A percentile compares a stretch with the other conserved stretches of the same genome.
phyloP scores from a whole-genome alignment of 2,797 vertebrate genomes.

The Heteromormyrus szaboi region DNA sequence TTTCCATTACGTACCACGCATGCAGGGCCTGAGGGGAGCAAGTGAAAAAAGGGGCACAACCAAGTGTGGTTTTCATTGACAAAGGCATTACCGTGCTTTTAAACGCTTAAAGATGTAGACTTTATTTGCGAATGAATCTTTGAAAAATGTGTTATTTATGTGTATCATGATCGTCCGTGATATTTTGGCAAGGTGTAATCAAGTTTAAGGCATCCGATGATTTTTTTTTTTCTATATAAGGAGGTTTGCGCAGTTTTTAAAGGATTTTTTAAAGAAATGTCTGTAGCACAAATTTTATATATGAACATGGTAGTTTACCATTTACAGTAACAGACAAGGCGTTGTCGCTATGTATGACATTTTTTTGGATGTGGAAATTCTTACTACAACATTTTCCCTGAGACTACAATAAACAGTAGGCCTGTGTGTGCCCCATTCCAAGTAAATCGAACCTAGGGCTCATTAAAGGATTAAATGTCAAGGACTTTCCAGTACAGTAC shows the following conservation, averaged over 20 bases:
- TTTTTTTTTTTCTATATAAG: neutral
- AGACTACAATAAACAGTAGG: neutral
- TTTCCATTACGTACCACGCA: conserved; percentile 62
- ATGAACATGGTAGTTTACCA: neutral
- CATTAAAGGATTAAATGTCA: conserved; percentile 4
- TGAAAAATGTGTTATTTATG: neutral
- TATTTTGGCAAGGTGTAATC: neutral
- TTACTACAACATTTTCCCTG: neutral
- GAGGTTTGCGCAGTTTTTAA: neutral
- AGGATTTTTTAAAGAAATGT: neutral
- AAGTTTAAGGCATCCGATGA: neutral
- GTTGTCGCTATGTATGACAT: neutral
- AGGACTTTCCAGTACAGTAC: neutral
- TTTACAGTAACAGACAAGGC: neutral
- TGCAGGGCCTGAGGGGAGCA: conserved; percentile 40
- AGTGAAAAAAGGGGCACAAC: conserved; percentile 32
- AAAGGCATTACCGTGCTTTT: conserved; percentile 26
- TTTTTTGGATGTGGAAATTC: neutral
- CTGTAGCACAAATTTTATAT: neutral
- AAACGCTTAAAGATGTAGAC: conserved; percentile 33
- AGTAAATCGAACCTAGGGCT: neutral
- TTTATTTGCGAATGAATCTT: neutral
- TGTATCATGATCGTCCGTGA: neutral
- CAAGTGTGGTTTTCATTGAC: conserved; percentile 29
- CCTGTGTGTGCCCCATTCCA: neutral